Evolutionary conservation across 2,113 vertebrate genomes (phyloP).

Genomic region (Rhinoderma darwinii): DNA sequence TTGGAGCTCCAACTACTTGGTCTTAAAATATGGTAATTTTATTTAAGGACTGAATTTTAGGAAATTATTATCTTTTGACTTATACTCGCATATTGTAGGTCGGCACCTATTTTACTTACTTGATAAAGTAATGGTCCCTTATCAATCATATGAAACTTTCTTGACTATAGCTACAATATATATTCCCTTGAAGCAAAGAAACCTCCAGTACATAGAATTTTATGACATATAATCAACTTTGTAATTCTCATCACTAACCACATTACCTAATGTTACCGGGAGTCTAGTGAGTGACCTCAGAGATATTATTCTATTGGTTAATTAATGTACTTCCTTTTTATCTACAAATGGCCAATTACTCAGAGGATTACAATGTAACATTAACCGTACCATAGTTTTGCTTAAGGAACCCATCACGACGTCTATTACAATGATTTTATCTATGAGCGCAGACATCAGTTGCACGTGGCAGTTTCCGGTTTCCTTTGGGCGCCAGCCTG

Average conservation of each 20-base stretch:
- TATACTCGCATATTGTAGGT: no score
- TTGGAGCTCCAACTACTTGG: no score
- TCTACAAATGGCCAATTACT: conserved; percentile 14
- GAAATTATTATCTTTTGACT: no score
- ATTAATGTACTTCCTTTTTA: conserved; percentile 20
- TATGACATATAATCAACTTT: not conserved
- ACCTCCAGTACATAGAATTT: not conserved
- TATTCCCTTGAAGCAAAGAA: not conserved
- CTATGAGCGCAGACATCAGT: not conserved
- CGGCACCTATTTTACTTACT: no score
- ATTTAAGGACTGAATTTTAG: no score
- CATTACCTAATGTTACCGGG: conserved; percentile 5
- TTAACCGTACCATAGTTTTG: not conserved
- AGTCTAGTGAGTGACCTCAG: not conserved
- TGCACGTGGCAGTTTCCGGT: not conserved
- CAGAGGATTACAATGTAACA: not conserved
- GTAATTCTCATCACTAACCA: not conserved
- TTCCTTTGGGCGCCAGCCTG: not conserved
- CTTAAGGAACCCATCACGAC: not conserved
- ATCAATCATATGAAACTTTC: no score
- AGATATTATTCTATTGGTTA: not conserved
- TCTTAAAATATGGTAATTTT: no score
- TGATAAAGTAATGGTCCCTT: no score
- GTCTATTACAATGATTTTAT: not conserved
- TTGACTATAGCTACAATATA: not conserved